phyloP scores from a whole-genome alignment of 1,140 invertebrate species.

The Diorhabda carinulata region DNA sequence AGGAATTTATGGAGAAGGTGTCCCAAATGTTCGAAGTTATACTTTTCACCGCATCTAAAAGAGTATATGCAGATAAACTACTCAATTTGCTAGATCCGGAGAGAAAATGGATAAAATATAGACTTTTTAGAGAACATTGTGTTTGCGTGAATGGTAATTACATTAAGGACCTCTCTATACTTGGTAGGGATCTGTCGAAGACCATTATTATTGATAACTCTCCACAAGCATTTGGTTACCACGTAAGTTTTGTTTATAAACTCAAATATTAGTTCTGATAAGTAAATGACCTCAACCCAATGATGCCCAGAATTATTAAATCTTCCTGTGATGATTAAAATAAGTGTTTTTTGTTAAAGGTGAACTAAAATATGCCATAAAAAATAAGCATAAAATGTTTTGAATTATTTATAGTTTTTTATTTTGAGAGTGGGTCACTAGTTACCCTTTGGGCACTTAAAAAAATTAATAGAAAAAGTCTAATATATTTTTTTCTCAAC shows the following conservation, averaged over 20 bases:
- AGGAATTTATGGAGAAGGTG: slow-evolving; percentile 85
- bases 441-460: too few relatives aligned
- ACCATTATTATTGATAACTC: slow-evolving; percentile 93
- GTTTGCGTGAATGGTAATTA: slow-evolving; percentile 95
- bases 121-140: slow-evolving; percentile 93
- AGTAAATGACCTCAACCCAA: too few relatives aligned
- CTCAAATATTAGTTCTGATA: too few relatives aligned
- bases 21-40: slow-evolving; percentile 92
- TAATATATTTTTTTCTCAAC: too few relatives aligned
- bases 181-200: slow-evolving; percentile 87
- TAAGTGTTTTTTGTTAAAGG: too few relatives aligned
- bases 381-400: too few relatives aligned
- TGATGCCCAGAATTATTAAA: too few relatives aligned
- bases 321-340: too few relatives aligned
- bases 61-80: slow-evolving; percentile 93
- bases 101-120: slow-evolving; percentile 83
- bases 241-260: slow-evolving; percentile 53
- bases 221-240: slow-evolving; percentile 85
- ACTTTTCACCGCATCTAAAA: slow-evolving; percentile 92
- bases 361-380: too few relatives aligned
- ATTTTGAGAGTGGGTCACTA: too few relatives aligned
- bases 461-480: too few relatives aligned
- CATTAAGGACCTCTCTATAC: slow-evolving; percentile 91
- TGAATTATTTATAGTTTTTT: too few relatives aligned
- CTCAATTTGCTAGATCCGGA: slow-evolving; percentile 90